phyloP scores from a whole-genome alignment of 2,113 vertebrate species.

The Malurus cyaneus region DNA sequence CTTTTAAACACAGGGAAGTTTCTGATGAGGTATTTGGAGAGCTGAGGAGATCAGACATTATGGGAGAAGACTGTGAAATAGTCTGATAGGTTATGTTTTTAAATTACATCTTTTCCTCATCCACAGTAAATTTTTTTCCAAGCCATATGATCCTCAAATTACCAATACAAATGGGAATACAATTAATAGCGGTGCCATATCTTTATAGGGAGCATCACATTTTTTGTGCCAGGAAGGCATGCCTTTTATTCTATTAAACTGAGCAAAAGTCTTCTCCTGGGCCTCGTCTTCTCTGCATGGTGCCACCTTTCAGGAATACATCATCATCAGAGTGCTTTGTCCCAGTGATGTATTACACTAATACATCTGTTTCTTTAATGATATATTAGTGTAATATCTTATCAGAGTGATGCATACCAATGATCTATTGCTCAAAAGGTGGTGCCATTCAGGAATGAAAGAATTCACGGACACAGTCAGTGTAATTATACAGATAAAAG shows the following conservation, averaged over 20 bases:
- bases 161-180: conserved; percentile 15
- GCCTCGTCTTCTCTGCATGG: background rate
- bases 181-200: background rate
- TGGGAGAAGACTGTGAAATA: background rate
- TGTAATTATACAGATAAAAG: conserved; percentile 56
- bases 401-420: conserved; percentile 64
- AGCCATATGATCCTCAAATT: conserved; percentile 13
- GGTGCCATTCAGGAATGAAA: conserved; percentile 69
- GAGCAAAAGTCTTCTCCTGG: conserved; percentile 50
- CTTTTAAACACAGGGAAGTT: background rate
- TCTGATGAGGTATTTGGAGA: background rate
- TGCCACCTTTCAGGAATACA: conserved; percentile 56
- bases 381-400: conserved; percentile 72
- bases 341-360: conserved; percentile 67
- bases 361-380: conserved; percentile 74
- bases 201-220: background rate
- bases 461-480: conserved; percentile 39
- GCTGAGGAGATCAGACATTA: background rate
- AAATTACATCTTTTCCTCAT: conserved; percentile 21
- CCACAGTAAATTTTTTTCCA: conserved; percentile 34
- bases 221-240: background rate
- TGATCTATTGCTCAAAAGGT: conserved; percentile 65
- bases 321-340: conserved; percentile 62
- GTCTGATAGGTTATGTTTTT: background rate
- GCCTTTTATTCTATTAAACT: conserved; percentile 29